phyloP scores from a whole-genome alignment of 1,140 invertebrate genomes.

The Philotrypesis tridentata region DNA sequence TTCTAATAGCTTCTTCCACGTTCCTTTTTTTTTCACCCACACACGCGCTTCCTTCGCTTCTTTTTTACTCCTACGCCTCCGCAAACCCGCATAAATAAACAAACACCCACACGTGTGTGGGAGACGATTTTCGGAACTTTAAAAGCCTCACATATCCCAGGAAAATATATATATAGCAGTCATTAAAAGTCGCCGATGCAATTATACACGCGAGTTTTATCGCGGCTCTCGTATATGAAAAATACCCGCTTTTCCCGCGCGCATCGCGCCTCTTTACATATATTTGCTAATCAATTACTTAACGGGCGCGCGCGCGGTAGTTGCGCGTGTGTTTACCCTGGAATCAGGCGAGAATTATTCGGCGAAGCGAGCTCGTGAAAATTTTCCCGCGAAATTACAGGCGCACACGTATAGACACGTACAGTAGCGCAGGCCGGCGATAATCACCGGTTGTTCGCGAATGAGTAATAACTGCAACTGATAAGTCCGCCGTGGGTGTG shows the following conservation, averaged over 20 bases:
- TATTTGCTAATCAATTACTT: constrained; percentile 49
- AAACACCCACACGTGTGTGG: no score
- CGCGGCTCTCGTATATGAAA: background rate
- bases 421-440: background rate
- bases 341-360: constrained; percentile 33
- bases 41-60: background rate
- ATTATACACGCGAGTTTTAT: background rate
- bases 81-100: no score
- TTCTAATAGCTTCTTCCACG: constrained; percentile 14
- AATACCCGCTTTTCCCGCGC: background rate
- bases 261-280: background rate
- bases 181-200: background rate
- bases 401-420: no score
- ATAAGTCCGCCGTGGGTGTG: constrained; percentile 27
- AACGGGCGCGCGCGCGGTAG: background rate
- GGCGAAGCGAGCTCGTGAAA: constrained; percentile 17
- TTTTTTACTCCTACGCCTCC: no score
- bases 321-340: constrained; percentile 17
- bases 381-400: constrained; percentile 40
- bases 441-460: constrained; percentile 27
- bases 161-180: no score
- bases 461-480: constrained; percentile 43
- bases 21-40: background rate
- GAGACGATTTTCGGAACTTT: no score
- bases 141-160: no score